These are phyloP conservation scores for Trichogramma evanescens DNA, from an alignment of 2,888 invertebrate genomes.

Conservation along the genomic window DNA sequence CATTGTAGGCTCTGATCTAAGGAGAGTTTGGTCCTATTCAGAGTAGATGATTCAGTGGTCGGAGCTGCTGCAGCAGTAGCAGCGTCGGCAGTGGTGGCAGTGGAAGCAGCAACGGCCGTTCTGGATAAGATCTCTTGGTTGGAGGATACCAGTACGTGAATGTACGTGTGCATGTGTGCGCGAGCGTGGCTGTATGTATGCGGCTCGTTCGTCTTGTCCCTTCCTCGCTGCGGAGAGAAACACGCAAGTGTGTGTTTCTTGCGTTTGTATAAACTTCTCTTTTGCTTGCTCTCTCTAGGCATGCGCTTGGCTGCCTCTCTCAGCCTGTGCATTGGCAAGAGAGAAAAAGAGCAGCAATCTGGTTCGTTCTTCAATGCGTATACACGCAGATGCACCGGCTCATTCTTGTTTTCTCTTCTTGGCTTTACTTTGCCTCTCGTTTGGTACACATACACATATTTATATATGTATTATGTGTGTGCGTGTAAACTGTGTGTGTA, in stretches of 20 bases:
- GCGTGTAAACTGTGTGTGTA: no score
- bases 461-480: no score
- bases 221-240: background rate
- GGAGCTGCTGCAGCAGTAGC: constrained; percentile 38
- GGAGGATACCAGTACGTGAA: no score
- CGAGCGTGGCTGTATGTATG: constrained; percentile 26
- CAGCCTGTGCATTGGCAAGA: background rate
- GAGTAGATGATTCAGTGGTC: constrained; percentile 47
- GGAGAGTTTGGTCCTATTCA: constrained; percentile 41
- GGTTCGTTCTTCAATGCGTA: constrained; percentile 1
- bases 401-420: no score
- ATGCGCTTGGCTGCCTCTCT: background rate
- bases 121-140: constrained; percentile 43
- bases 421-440: no score
- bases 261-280: background rate
- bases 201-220: constrained; percentile 36
- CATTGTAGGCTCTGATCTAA: no score
- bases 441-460: no score
- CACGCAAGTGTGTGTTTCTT: background rate
- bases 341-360: background rate
- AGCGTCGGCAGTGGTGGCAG: constrained; percentile 18
- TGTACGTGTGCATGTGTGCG: background rate
- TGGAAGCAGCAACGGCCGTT: constrained; percentile 8
- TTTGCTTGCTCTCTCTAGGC: background rate
- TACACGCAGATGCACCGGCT: background rate